Base-by-base conservation (phyloP, 2,113 vertebrate species). In the Trematomus loennbergii region DNA sequence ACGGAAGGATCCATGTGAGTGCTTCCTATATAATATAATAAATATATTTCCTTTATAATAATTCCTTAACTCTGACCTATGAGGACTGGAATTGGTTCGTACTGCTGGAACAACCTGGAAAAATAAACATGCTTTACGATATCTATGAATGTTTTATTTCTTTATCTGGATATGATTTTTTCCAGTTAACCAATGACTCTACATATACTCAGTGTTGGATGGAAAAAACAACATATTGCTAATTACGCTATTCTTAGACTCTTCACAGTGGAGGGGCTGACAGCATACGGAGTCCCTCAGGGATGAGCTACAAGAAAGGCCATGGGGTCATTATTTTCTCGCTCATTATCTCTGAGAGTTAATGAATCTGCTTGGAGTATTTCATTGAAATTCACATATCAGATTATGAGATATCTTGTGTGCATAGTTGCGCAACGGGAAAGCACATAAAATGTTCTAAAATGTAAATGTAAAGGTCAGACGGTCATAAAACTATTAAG, bases 1-100 rank as follows among this genome's bases (percentile, higher is more conserved):
- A 99, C 0, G 96, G 98, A 60, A 93, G 98, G 68, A 96, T 99
- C 62, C 97, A 97, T 0, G 98, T 99, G 91, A 96, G 97, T 95
- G 29, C 17, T 72, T 61, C 75, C 62, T 20, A 8, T 60, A n/a
- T 20, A 16, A 16, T 29, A 29, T 29, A 29, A 29, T 29, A 29
- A 29, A 29, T 29, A 29, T 29, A 0, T 29, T 29, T 29, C 25
- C 25, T 29, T 29, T 29, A 29, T 29, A 29, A 29, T 29, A 29
- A 29, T 29, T 29, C 25, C 25, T 3, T 29, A 29, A 3, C 25
- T 29, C 25, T 29, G 25, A 29, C 25, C 25, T 29, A 29, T 29
- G 3, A 29, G 25, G 25, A 29, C 25, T 29, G 25, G 25, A 29
- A 46, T 58, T 12, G 13, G 1, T 43, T 6, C 0, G n/a, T 15